Conservation (phyloP, 2,797 vertebrate species). For the Phaenicophaeus curvirostris region DNA sequence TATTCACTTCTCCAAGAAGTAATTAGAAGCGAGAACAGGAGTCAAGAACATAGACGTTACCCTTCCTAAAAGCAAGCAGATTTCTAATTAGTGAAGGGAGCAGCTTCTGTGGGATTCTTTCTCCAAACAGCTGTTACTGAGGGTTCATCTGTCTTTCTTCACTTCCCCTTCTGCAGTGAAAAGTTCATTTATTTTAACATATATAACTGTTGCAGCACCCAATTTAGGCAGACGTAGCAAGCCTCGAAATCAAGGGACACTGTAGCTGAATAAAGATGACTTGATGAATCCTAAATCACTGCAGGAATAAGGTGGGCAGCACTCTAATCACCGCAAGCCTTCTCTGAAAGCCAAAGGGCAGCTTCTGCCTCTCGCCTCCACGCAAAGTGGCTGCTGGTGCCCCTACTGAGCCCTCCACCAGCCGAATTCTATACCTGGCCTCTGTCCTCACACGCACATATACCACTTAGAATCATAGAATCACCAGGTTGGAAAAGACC, state of each 20-base stretch:
- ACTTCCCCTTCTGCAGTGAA: constrained; percentile 43
- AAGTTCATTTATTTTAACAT: constrained; percentile 51
- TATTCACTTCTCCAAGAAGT: constrained; percentile 71
- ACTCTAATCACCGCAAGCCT: neutral
- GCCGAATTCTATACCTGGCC: neutral
- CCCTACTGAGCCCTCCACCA: neutral
- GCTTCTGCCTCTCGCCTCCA: neutral
- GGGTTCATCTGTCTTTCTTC: constrained; percentile 41
- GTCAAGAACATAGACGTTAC: constrained; percentile 42
- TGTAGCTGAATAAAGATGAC: accelerated
- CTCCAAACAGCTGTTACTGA: constrained; percentile 47
- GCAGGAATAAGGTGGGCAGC: neutral
- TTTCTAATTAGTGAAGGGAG: constrained; percentile 72
- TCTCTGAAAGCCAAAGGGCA: neutral
- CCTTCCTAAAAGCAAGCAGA: constrained; percentile 65
- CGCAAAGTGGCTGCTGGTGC: neutral
- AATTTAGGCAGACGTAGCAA: constrained; percentile 50
- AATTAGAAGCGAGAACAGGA: constrained; percentile 71
- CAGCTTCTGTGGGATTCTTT: constrained; percentile 32
- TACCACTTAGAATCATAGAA: no score
- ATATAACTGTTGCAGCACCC: neutral
- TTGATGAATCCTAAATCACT: accelerated
- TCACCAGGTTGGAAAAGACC: no score
- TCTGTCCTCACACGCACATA: neutral
- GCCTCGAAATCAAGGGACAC: neutral